Evolutionary conservation across 2,113 vertebrate species (phyloP).

Genomic region (Meriones unguiculatus): DNA sequence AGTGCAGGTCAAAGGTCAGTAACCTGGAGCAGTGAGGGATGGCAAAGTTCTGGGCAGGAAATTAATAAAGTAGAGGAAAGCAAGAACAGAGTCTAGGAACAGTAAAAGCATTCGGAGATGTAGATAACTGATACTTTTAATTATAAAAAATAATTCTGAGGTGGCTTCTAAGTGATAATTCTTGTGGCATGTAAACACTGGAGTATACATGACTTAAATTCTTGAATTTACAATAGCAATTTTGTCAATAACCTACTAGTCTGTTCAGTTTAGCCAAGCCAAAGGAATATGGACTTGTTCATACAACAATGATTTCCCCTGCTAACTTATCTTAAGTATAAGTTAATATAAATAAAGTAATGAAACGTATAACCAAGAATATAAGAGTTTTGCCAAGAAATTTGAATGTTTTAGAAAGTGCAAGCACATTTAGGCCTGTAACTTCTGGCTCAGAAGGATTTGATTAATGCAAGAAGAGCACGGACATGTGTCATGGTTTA

Average conservation of each 20-base stretch:
- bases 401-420: background rate
- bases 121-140: background rate
- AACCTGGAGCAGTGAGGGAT: background rate
- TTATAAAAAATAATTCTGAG: background rate
- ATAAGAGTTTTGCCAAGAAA: background rate
- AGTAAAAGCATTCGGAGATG: background rate
- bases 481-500: background rate
- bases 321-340: constrained; percentile 24
- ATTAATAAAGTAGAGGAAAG: background rate
- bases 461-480: background rate
- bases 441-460: background rate
- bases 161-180: background rate
- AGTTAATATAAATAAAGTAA: constrained; percentile 35
- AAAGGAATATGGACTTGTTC: background rate
- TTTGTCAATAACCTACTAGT: background rate
- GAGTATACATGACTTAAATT: background rate
- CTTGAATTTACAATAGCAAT: background rate
- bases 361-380: background rate
- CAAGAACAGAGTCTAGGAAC: background rate
- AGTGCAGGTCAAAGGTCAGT: too few relatives aligned
- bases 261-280: background rate
- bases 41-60: background rate
- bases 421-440: background rate
- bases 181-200: background rate
- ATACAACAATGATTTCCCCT: constrained; percentile 1